These are phyloP conservation scores for Priapulus caudatus DNA, from an alignment of 2,888 invertebrate species.

Conservation along the genomic window DNA sequence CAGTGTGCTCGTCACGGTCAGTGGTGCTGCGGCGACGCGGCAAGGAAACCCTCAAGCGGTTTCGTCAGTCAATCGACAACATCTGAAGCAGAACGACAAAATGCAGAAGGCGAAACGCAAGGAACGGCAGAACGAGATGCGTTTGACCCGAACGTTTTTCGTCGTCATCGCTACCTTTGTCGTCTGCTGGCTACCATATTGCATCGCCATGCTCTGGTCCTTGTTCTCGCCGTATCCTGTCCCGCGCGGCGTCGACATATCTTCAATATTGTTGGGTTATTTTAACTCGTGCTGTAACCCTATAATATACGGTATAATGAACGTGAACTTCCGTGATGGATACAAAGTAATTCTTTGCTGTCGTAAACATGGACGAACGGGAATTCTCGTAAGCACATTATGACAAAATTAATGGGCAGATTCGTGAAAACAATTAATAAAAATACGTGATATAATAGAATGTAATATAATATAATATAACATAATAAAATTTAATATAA, in stretches of 20 bases:
- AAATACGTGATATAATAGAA: no score
- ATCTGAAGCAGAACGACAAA: neutral
- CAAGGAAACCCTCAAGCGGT: neutral
- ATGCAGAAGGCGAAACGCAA: slow-evolving; percentile 2
- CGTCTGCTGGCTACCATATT: slow-evolving; percentile 32
- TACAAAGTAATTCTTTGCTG: slow-evolving; percentile 17
- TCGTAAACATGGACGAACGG: no score
- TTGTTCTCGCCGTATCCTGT: slow-evolving; percentile 21
- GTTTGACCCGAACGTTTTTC: slow-evolving; percentile 25
- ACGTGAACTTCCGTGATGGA: slow-evolving; percentile 26
- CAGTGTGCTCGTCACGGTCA: neutral
- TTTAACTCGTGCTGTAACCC: slow-evolving; percentile 31
- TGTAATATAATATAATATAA: no score
- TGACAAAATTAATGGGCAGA: no score
- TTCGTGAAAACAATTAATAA: no score
- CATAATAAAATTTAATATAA: no score
- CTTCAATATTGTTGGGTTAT: slow-evolving; percentile 30
- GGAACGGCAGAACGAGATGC: slow-evolving; percentile 24
- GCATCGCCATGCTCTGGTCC: slow-evolving; percentile 29
- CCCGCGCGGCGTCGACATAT: slow-evolving; percentile 26
- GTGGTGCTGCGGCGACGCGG: neutral
- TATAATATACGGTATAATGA: slow-evolving; percentile 31
- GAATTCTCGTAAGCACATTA: no score
- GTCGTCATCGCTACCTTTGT: slow-evolving; percentile 29
- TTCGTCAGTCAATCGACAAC: neutral